These are phyloP conservation scores for Tichodroma muraria DNA, from an alignment of 2,113 vertebrate genomes.

Conservation along the genomic window DNA sequence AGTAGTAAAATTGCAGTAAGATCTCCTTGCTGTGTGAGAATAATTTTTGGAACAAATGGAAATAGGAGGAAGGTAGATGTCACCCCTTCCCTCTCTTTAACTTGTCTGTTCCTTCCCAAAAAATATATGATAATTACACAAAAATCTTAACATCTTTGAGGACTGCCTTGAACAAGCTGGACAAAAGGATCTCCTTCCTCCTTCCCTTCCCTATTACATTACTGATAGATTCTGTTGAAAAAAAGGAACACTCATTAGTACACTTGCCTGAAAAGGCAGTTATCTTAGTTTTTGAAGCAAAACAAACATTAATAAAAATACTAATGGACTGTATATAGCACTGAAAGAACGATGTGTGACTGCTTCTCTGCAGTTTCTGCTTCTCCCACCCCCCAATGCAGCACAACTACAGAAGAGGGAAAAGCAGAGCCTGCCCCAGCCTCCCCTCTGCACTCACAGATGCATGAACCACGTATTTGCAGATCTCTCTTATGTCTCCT, in stretches of 20 bases:
- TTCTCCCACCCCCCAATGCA: background rate
- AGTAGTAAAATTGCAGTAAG: background rate
- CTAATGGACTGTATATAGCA: background rate
- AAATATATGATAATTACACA: background rate
- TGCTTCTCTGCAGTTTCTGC: background rate
- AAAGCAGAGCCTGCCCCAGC: background rate
- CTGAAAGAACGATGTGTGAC: background rate
- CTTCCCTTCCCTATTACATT: background rate
- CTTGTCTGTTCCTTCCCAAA: background rate
- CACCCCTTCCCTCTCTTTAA: background rate
- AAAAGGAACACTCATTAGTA: background rate
- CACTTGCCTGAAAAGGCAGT: background rate
- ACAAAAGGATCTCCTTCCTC: background rate
- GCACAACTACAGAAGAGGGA: background rate
- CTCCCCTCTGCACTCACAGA: background rate
- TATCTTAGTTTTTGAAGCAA: background rate
- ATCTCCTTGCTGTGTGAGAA: background rate
- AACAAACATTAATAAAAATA: background rate
- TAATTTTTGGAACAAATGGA: background rate
- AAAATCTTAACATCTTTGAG: background rate
- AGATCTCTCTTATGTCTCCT: background rate
- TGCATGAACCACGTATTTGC: rapidly evolving
- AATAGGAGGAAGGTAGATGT: background rate
- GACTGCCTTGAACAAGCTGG: background rate
- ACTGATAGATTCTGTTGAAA: background rate